Evolutionary conservation across 2,113 vertebrate genomes (phyloP), one percentile per base, ranked within the genome.

Genomic region (Nicator chloris): DNA sequence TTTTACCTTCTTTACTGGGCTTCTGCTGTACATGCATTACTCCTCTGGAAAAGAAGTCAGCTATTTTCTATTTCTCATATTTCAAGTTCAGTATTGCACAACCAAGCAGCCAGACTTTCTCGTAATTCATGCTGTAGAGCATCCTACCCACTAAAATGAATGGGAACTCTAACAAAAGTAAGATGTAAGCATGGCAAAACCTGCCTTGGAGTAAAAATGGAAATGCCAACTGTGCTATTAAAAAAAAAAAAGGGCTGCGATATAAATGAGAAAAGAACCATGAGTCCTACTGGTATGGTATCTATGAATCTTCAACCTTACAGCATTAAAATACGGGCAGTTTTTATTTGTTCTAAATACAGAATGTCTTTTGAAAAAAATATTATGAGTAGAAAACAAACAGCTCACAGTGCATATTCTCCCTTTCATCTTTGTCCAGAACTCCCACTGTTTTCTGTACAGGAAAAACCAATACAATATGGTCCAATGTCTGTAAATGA

Each of bases 391-490:
- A 86, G 82, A 75, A 96, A 93, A 86, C 89, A 90, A 96, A 94
- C 84, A 68, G 42, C 69, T 88, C 2, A 2, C 47, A 86, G 72
- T 88, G 50, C 77, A 40, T 79, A 76, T 71, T 95, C 61, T 92
- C 28, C 27, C 53, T 94, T 96, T 96, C 88, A 93, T 95, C 91
- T 86, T 92, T 86, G 82, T 96, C 91, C 96, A 97, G 92, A 92
- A 71, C 84, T 92, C 87, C 95, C 66, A 88, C 91, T 92, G 92
- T 77, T 94, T 90, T 86, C 47, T 91, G 26, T 72, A 56, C 51
- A 39, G 76, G 64, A 73, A 86, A 71, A 92, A 91, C 42, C 80
- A 92, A 66, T 95, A 71, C 79, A 96, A 78, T 92, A 90, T 93
- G 89, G 75, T 64, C 75, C 60, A 68, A 39, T 88, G 93, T 96